A percentile compares a stretch with the other conserved stretches of the same genome.
Conservation (phyloP, 2,888 invertebrate genomes). For the Bruchidius siliquastri region DNA sequence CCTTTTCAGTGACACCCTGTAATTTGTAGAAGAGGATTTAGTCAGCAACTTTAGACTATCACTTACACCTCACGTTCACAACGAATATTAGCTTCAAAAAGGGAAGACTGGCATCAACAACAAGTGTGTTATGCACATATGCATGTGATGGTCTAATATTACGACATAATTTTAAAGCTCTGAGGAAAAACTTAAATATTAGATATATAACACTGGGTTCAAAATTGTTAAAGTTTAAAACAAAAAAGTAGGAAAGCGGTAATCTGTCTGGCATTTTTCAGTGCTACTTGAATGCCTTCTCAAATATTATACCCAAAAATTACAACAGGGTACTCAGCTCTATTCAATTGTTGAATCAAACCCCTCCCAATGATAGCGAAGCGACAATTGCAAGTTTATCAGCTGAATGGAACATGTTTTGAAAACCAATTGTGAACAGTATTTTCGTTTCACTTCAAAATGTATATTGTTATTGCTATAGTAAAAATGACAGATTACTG, state of each 20-base stretch:
- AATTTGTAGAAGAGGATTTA: neutral
- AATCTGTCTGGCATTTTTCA: neutral
- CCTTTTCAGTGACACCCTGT: neutral
- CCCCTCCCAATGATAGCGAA: too few relatives aligned
- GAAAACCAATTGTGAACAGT: too few relatives aligned
- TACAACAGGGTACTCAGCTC: too few relatives aligned
- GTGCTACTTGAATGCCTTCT: neutral
- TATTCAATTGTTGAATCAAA: too few relatives aligned
- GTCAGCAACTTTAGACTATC: neutral
- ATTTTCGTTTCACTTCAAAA: too few relatives aligned
- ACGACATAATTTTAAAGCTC: neutral
- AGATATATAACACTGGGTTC: neutral
- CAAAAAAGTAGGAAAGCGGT: too few relatives aligned
- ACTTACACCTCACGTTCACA: neutral
- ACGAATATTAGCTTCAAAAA: too few relatives aligned
- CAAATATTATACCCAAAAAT: too few relatives aligned
- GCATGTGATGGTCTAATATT: neutral
- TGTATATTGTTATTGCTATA: too few relatives aligned
- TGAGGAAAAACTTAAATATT: neutral
- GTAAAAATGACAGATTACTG: neutral
- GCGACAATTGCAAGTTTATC: too few relatives aligned
- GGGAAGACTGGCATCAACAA: too few relatives aligned
- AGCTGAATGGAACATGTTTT: too few relatives aligned
- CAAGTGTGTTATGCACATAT: neutral
- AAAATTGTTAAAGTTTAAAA: neutral